phyloP scores from a whole-genome alignment of 2,888 invertebrate species.

The Cerceris rybyensis region DNA sequence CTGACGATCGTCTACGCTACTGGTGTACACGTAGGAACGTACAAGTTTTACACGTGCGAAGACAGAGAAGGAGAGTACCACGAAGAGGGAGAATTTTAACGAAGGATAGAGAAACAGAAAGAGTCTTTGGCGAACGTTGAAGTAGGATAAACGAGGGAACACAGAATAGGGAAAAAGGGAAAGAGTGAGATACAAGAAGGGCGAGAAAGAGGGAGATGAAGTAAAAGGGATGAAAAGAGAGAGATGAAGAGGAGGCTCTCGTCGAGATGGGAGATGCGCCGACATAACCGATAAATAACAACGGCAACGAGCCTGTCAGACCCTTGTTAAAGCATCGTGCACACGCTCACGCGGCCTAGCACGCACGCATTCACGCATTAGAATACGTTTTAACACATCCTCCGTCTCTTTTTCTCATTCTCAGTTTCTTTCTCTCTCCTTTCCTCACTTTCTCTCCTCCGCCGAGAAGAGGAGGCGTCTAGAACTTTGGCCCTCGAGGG shows the following conservation, averaged over 20 bases:
- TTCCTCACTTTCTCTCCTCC: conserved; percentile 17
- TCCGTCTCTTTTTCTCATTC: conserved; percentile 35
- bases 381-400: conserved; percentile 67
- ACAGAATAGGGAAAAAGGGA: conserved; percentile 26
- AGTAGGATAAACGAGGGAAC: conserved; percentile 3
- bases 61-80: conserved; percentile 15
- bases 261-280: conserved; percentile 79
- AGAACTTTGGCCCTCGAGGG: conserved; percentile 48
- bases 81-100: conserved; percentile 10
- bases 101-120: conserved; percentile 24
- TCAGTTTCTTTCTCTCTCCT: conserved; percentile 40
- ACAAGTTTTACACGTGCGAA: conserved; percentile 59
- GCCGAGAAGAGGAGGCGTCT: conserved; percentile 33
- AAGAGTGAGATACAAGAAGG: conserved; percentile 30
- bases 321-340: conserved; percentile 79
- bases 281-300: conserved; percentile 82
- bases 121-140: not conserved
- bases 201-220: conserved; percentile 25
- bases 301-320: conserved; percentile 81
- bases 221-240: conserved; percentile 37
- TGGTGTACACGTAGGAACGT: conserved; percentile 44
- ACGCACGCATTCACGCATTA: conserved; percentile 69
- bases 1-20: conserved; percentile 52
- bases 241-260: conserved; percentile 62
- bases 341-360: conserved; percentile 68